Base-by-base conservation (phyloP, 2,888 invertebrate species). In the Xanthorhoe spadicearia region DNA sequence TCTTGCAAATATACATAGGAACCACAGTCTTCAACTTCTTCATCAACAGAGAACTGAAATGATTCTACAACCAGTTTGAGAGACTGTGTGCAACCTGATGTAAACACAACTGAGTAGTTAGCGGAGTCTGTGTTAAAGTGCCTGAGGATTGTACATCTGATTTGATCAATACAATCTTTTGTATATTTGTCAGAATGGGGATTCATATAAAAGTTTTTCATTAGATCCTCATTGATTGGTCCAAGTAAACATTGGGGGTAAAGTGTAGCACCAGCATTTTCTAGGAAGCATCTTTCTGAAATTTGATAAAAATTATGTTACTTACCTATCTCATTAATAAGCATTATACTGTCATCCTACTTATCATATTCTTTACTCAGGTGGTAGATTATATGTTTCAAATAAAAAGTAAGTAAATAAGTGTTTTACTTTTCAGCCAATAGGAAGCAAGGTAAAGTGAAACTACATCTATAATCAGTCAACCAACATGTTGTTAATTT, bases 21-120 rank as follows among this genome's bases (percentile, higher is more conserved):
- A 1, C 97, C 97, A 65, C 80, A 79, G 28, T 84, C 79, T 56
- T 71, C 74, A 67, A 84, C 77, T 62, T 74, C 71, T 57, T 83
- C 81, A 52, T 85, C 78, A 43, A 63, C 70, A 51, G 83, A 73
- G 83, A 96, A 97, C 69, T 94, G 82, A 83, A 99, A 99, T 63
- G 95, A 93, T 85, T 99, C 98, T 0, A 96, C 97, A 0, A 98
- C 92, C 54, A 97, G 82, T 93, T 98, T 98, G 60, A 99, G 85
- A 0, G 97, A 95, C 18, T 95, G 96, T 19, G 99, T 98, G n/a
- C 98, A 96, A 48, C 99, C 98, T 0, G 97, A 95, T n/a, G 99
- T 99, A 82, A 99, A 99, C 73, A 99, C 95, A 0, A 99, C 95
- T 66, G 95, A 94, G 86, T 99, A 99, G 56, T 97, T 96, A 8